Evolutionary conservation across 1,140 invertebrate species (phyloP).

Genomic region (Homarus americanus): DNA sequence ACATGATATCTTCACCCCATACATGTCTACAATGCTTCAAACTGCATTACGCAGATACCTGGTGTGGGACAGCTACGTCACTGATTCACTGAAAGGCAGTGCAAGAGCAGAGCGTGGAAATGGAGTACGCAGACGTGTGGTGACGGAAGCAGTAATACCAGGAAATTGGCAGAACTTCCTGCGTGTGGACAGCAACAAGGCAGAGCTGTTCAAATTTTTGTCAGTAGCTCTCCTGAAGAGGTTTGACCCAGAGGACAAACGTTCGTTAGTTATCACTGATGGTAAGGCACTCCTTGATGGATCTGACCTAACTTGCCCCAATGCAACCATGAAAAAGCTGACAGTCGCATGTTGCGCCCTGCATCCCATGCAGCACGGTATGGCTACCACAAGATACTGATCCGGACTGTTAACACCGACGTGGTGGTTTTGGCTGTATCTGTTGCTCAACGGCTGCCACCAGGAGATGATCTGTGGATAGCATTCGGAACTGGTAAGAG

Average conservation of each 20-base stretch:
- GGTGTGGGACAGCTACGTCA: constrained; percentile 18
- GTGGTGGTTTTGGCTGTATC: constrained; percentile 27
- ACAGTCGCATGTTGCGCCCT: constrained; percentile 16
- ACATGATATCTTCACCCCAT: constrained; percentile 14
- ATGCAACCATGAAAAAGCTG: constrained; percentile 9
- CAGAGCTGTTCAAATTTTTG: not conserved
- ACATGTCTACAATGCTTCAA: not conserved
- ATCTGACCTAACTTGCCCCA: constrained; percentile 7
- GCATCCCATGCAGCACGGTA: constrained; percentile 27
- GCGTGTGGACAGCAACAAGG: constrained; percentile 7
- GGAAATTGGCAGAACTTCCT: constrained; percentile 5
- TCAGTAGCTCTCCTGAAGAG: not conserved
- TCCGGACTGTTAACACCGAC: constrained; percentile 34
- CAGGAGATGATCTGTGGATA: constrained; percentile 4
- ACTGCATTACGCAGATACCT: constrained; percentile 16
- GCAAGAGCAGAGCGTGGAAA: constrained; percentile 10
- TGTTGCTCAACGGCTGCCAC: not conserved
- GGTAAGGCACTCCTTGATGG: not conserved
- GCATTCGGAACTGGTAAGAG: constrained; percentile 25
- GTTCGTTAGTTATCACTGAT: constrained; percentile 27
- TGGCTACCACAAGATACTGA: constrained; percentile 34
- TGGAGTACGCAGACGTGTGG: constrained; percentile 17
- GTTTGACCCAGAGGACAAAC: constrained; percentile 6
- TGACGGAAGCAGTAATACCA: not conserved
- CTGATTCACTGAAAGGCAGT: constrained; percentile 40